These are phyloP conservation scores for Xanthia icteritia DNA, from an alignment of 2,888 invertebrate genomes.

Conservation along the genomic window DNA sequence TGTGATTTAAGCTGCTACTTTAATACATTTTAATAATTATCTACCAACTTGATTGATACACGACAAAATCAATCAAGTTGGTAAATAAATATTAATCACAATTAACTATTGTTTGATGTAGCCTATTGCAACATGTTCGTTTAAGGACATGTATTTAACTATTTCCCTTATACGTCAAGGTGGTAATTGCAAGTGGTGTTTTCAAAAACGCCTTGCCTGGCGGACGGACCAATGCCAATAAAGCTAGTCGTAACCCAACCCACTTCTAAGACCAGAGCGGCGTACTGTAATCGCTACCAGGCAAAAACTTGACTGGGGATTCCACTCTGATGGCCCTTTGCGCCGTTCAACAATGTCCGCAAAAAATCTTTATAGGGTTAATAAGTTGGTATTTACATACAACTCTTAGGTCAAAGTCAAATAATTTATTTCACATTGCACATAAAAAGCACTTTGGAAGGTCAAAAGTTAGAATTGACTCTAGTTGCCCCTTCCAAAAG, in stretches of 20 bases:
- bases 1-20: slow-evolving; percentile 36
- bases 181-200: slow-evolving; percentile 72
- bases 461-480: no score
- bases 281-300: slow-evolving; percentile 81
- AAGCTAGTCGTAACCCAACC: slow-evolving; percentile 80
- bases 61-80: slow-evolving; percentile 31
- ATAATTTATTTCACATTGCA: no score
- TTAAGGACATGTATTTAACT: slow-evolving; percentile 71
- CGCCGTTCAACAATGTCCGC: slow-evolving; percentile 70
- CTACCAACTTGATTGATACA: no score
- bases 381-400: slow-evolving; percentile 3
- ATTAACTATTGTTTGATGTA: slow-evolving; percentile 52
- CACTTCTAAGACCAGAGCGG: slow-evolving; percentile 76
- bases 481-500: no score
- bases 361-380: slow-evolving; percentile 46
- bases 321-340: slow-evolving; percentile 66
- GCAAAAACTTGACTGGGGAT: slow-evolving; percentile 80
- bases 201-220: slow-evolving; percentile 72
- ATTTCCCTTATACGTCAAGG: slow-evolving; percentile 71
- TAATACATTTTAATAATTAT: no score
- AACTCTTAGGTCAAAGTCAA: no score
- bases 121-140: slow-evolving; percentile 59
- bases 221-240: slow-evolving; percentile 76
- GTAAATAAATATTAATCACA: slow-evolving; percentile 21
- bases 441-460: no score